Base-by-base conservation (phyloP, 1,140 invertebrate species). In the Drosophila ananassae region DNA sequence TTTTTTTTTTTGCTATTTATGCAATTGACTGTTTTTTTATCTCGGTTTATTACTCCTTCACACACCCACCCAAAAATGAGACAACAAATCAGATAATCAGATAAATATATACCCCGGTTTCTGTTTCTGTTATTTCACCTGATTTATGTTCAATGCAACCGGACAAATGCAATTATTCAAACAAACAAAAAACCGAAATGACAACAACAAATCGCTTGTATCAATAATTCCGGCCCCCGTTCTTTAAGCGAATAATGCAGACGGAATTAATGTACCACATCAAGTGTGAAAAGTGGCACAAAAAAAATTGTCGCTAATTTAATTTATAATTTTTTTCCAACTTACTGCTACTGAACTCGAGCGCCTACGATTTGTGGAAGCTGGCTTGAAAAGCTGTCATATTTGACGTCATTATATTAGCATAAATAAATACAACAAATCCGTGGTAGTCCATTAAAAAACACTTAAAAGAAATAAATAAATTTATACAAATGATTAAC, bases 361-460 rank as follows among this genome's bases (percentile, higher is more conserved):
- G 12, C 24, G 13, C 13, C n/a, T 10, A 7, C 41, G 13, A 47
- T 9, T 13, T 22, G 21, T 13, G 2, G 12, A 24, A 34, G 62
- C 22, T 25, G 12, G 21, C 9, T 21, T 44, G 8, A 21, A 44
- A 44, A 21, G 44, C 47, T 75, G 58, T 44, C 64, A 74, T 41
- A 78, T 81, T 87, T 85, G 69, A 87, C 82, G 78, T 85, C 82
- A 82, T 82, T 82, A 69, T 85, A 68, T 85, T 78, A 61, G 80
- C 79, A 84, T 83, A 81, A 72, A 77, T 62, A 81, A 81, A 87
- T 81, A 87, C 57, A 66, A 51, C 37, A 74, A 64, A 56, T 56
- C 64, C 71, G 67, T 67, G 64, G 21, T 37, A 66, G 61, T 82
- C 63, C 73, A 81, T 85, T 75, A 84, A 82, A 77, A 82, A 66